These are phyloP conservation scores for Rhingia campestris DNA, from an alignment of 2,888 invertebrate genomes.

Conservation along the genomic window DNA sequence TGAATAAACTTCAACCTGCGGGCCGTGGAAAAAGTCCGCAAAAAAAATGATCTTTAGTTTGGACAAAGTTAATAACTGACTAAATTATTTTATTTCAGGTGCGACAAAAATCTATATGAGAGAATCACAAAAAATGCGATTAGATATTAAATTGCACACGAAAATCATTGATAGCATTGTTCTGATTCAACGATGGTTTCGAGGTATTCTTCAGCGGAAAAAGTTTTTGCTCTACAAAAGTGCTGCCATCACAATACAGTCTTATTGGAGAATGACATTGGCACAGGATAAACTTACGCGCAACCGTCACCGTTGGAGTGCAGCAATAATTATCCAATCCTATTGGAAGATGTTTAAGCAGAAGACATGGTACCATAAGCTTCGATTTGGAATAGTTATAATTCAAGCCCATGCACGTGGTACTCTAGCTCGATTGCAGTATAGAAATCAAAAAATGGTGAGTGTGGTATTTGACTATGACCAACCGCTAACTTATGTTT, in stretches of 20 bases:
- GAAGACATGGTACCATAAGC: constrained; percentile 87
- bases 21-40: no score
- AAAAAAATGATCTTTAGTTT: no score
- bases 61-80: neutral
- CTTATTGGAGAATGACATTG: constrained; percentile 87
- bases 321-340: constrained; percentile 89
- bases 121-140: constrained; percentile 95
- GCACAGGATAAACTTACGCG: constrained; percentile 85
- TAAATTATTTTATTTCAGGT: constrained; percentile 83
- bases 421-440: constrained; percentile 85
- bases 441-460: constrained; percentile 81
- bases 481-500: constrained; percentile 1
- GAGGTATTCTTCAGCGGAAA: constrained; percentile 90
- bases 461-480: neutral
- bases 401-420: constrained; percentile 91
- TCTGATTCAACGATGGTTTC: constrained; percentile 95
- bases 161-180: constrained; percentile 97
- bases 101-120: constrained; percentile 95
- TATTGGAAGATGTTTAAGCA: constrained; percentile 89
- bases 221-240: constrained; percentile 89
- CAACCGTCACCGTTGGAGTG: constrained; percentile 84
- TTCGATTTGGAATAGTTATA: constrained; percentile 85
- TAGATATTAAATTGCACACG: constrained; percentile 95
- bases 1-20: no score
- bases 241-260: constrained; percentile 90